A percentile compares a stretch with the other conserved stretches of the same genome.
phyloP scores from a whole-genome alignment of 2,888 invertebrate species.

The Apamea sordens region DNA sequence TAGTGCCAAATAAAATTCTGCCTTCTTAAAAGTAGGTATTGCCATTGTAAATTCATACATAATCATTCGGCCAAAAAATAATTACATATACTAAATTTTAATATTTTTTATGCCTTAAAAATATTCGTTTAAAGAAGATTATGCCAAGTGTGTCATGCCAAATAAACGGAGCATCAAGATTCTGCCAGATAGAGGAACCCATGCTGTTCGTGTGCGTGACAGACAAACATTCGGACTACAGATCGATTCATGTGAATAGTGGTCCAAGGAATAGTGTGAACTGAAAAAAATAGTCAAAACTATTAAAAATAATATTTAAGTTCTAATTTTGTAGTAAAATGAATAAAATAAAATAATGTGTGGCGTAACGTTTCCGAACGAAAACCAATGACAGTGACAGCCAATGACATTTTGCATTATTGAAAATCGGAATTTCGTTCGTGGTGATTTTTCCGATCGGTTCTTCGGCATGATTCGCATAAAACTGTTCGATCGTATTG shows the following conservation, averaged over 20 bases:
- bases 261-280: not conserved
- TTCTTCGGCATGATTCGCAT: constrained; percentile 69
- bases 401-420: constrained; percentile 51
- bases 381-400: constrained; percentile 23
- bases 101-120: too few species aligned
- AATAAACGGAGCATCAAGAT: too few species aligned
- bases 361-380: constrained; percentile 43
- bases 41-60: too few species aligned
- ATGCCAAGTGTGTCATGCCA: too few species aligned
- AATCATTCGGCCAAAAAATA: too few species aligned
- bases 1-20: too few species aligned
- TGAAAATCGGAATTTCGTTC: constrained; percentile 68
- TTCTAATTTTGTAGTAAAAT: not conserved
- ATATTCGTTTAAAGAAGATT: too few species aligned
- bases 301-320: not conserved
- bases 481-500: constrained; percentile 58
- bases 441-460: constrained; percentile 70
- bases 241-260: not conserved
- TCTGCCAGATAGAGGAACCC: too few species aligned
- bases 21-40: too few species aligned
- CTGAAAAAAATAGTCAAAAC: not conserved
- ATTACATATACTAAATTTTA: too few species aligned
- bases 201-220: not conserved
- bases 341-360: not conserved
- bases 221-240: not conserved